A percentile compares a stretch with the other conserved stretches of the same genome.
Conservation (phyloP, 1,140 invertebrate genomes). For the Luehdorfia chinensis region DNA sequence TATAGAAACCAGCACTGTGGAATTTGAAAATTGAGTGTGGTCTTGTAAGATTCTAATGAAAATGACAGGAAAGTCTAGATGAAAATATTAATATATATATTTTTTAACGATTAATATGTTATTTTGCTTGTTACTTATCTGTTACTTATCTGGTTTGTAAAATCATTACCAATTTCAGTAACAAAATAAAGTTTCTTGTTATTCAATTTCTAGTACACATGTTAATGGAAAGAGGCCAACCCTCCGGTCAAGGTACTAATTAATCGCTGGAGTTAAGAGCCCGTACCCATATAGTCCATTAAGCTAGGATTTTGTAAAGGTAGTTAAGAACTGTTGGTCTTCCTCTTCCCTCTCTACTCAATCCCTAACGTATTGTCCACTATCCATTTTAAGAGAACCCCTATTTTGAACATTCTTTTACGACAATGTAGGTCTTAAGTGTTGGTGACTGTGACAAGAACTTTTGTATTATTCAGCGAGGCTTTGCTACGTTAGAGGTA, state of each 20-base stretch:
- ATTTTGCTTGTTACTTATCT: too few species aligned
- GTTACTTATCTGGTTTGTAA: too few species aligned
- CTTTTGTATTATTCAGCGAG: slow-evolving; percentile 65
- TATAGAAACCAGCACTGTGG: too few species aligned
- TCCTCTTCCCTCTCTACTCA: slow-evolving; percentile 41
- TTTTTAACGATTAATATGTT: too few species aligned
- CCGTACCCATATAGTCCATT: slow-evolving; percentile 55
- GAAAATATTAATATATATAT: too few species aligned
- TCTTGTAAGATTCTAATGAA: too few species aligned
- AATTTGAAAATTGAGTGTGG: too few species aligned
- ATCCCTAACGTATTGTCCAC: slow-evolving; percentile 53
- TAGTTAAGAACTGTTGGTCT: slow-evolving; percentile 47
- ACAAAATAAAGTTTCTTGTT: too few species aligned
- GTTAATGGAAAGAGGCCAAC: slow-evolving; percentile 26
- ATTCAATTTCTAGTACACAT: slow-evolving; percentile 22
- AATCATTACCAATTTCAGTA: too few species aligned
- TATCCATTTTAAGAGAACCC: slow-evolving; percentile 19
- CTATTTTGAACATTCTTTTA: not conserved
- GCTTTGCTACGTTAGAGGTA: slow-evolving; percentile 42
- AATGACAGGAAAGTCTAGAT: too few species aligned
- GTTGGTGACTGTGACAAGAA: slow-evolving; percentile 30
- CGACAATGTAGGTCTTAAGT: slow-evolving; percentile 4
- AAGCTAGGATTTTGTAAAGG: slow-evolving; percentile 46
- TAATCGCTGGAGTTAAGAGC: slow-evolving; percentile 39
- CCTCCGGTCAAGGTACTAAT: slow-evolving; percentile 28